A percentile compares a stretch with the other conserved stretches of the same genome.
Evolutionary conservation across 1,140 invertebrate species (phyloP).

Genomic region (Cyphomyrmex costatus): DNA sequence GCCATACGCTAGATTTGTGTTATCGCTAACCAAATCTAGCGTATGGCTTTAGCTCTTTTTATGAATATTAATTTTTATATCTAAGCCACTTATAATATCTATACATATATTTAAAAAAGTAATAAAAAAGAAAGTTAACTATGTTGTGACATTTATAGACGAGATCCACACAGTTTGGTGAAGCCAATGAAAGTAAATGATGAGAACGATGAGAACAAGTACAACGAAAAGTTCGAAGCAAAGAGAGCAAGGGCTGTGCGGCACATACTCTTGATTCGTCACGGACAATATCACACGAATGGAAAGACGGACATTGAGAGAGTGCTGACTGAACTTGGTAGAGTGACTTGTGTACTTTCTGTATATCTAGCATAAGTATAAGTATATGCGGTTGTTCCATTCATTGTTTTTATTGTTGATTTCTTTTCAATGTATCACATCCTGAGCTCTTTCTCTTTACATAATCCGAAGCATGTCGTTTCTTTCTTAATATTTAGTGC

Average conservation of each 20-base stretch:
- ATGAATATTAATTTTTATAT: too few relatives aligned
- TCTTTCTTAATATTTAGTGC: not conserved
- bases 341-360: constrained; percentile 54
- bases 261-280: constrained; percentile 96
- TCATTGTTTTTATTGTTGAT: not conserved
- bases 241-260: constrained; percentile 91
- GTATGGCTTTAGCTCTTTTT: too few relatives aligned
- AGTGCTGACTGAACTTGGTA: constrained; percentile 93
- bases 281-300: constrained; percentile 96
- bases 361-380: not conserved
- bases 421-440: not conserved
- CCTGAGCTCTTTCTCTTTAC: not conserved
- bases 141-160: constrained; percentile 86
- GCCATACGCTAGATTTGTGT: too few relatives aligned
- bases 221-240: constrained; percentile 89
- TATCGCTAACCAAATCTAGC: too few relatives aligned
- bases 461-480: constrained; percentile 20
- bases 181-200: constrained; percentile 88
- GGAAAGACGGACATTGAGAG: constrained; percentile 92
- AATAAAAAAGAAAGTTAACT: not conserved
- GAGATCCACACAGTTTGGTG: constrained; percentile 91
- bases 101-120: too few relatives aligned
- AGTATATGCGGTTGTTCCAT: not conserved
- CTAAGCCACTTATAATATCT: too few relatives aligned
- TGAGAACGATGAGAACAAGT: constrained; percentile 89